Conservation (phyloP, 1,140 invertebrate species). For the Drosophila rufa region DNA sequence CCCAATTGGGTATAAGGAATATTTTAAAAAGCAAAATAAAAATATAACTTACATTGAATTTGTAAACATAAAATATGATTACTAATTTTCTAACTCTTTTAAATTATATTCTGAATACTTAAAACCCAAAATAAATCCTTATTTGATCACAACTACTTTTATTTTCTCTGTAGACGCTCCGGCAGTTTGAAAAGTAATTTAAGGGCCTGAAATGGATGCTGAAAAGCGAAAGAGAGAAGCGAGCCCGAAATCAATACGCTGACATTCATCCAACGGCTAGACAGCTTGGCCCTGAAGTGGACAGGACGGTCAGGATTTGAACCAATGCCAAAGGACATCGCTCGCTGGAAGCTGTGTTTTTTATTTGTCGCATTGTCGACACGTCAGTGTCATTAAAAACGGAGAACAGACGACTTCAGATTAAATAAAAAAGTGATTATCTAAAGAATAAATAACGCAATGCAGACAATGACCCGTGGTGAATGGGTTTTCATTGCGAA, state of each 20-base stretch:
- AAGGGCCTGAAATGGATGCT: conserved; percentile 44
- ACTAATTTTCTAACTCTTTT: too few species aligned
- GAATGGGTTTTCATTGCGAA: conserved; percentile 35
- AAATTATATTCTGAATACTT: too few species aligned
- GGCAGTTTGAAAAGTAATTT: conserved; percentile 75
- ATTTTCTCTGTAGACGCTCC: background rate
- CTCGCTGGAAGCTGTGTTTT: conserved; percentile 29
- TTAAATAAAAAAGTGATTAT: conserved; percentile 83
- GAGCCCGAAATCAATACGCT: conserved; percentile 67
- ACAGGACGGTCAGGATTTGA: conserved; percentile 52
- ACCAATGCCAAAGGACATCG: conserved; percentile 70
- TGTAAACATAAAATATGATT: too few species aligned
- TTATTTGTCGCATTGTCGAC: conserved; percentile 70
- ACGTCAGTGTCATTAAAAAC: conserved; percentile 76
- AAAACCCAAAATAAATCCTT: too few species aligned
- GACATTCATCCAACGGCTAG: conserved; percentile 76
- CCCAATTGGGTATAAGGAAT: too few species aligned
- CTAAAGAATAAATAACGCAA: conserved; percentile 65
- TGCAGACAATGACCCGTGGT: conserved; percentile 55
- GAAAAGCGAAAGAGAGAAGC: conserved; percentile 28
- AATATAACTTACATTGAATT: too few species aligned
- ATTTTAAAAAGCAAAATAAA: too few species aligned
- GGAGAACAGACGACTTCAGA: conserved; percentile 50
- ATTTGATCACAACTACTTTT: background rate
- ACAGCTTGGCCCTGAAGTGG: conserved; percentile 73